Evolutionary conservation across 1,140 invertebrate genomes (phyloP), one percentile per base, ranked within the genome.

Genomic region (Euborellia annulipes): DNA sequence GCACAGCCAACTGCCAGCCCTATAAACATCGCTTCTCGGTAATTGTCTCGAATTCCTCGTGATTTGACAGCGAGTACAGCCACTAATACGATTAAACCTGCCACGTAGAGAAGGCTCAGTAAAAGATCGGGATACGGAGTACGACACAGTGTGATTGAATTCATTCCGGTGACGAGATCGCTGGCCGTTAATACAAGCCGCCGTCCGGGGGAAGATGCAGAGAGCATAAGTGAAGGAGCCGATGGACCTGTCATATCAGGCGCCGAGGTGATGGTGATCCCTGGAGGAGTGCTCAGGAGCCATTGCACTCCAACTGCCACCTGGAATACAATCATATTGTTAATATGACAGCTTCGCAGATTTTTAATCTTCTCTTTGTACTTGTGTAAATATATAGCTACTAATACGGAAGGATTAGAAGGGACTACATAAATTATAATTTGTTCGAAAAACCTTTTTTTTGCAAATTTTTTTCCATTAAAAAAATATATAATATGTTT

Each of bases 1-100:
- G 79, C 77, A 16, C 84, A 75, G 8, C 84, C 82, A 11, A 87
- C 76, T 1, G 87, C 82, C 32, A 89, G 70, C 0, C 85, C 86
- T 45, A 94, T 92, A 60, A 90, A 92, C 3, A 77, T 74, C 2
- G 88, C 82, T 64, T 94, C 90, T 1, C 89, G 70, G 58, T 92
- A 88, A 61, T 94, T 93, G 57, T 93, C 88, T n/a, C 85, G 76
- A 17, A 93, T 86, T 17, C 85, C 80, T 17, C 85, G 73, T 11
- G 84, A 85, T 54, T 85, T 77, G 23, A 92, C 68, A 3, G 90
- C 83, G 42, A 94, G 64, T 36, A 85, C 73, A 20, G 79, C 81
- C 16, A 92, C 88, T 21, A 89, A 78, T 9, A 87, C 61, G 20
- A 93, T 79, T 13, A 95, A 65, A 57, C 86, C 79, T 44, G 83